A percentile compares a stretch with the other conserved stretches of the same genome.
phyloP scores from a whole-genome alignment of 2,888 invertebrate species.

The Acanthacorydalis orientalis region DNA sequence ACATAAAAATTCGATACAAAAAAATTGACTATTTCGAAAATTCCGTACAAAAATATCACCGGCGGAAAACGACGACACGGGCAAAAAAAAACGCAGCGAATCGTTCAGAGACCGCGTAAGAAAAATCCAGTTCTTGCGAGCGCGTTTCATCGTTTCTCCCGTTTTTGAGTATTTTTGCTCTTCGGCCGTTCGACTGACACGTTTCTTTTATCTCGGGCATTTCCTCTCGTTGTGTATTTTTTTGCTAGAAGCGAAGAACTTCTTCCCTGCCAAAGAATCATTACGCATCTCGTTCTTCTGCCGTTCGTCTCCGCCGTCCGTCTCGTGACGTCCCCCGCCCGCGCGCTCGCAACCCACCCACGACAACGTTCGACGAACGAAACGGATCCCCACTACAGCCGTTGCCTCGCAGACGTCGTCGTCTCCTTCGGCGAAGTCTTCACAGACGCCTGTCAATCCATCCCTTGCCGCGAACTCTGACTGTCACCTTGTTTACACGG shows the following conservation, averaged over 20 bases:
- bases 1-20: too few relatives aligned
- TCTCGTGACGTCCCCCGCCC: background rate
- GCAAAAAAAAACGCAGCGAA: too few relatives aligned
- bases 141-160: too few relatives aligned
- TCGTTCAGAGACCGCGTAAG: too few relatives aligned
- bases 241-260: slow-evolving; percentile 1
- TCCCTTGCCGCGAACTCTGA: background rate
- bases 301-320: background rate
- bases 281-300: slow-evolving; percentile 3
- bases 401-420: background rate
- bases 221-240: slow-evolving; percentile 3
- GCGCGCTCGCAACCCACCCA: background rate
- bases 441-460: background rate
- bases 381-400: background rate
- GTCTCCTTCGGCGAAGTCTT: background rate
- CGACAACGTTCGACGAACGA: background rate
- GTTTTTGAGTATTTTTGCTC: background rate
- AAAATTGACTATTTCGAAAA: too few relatives aligned
- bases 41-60: too few relatives aligned
- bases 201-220: slow-evolving; percentile 2
- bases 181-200: background rate
- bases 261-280: slow-evolving; percentile 5
- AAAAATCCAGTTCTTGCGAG: too few relatives aligned
- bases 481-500: background rate
- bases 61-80: too few relatives aligned